Evolutionary conservation across 2,888 invertebrate genomes (phyloP).

Genomic region (Heteropelma amictum): DNA sequence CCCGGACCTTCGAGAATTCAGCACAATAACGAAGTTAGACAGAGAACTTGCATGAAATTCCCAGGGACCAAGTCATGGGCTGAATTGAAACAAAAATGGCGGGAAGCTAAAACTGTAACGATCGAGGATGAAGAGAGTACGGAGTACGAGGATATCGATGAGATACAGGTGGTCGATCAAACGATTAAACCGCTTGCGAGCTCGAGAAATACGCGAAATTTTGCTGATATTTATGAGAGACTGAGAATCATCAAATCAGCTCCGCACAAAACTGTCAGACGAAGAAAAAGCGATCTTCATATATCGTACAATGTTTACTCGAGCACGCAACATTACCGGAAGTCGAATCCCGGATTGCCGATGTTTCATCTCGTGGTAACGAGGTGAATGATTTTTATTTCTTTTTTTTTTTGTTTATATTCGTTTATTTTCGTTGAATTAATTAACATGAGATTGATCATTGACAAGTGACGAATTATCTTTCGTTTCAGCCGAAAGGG

Average conservation of each 20-base stretch:
- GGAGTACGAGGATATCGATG: conserved; percentile 60
- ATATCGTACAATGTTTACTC: conserved; percentile 74
- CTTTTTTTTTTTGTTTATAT: background rate
- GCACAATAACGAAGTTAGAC: conserved; percentile 27
- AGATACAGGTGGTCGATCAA: conserved; percentile 70
- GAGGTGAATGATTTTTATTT: conserved; percentile 62
- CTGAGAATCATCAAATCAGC: conserved; percentile 73
- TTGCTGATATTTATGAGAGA: conserved; percentile 69
- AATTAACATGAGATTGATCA: no score
- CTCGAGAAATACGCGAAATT: conserved; percentile 62
- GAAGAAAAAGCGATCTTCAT: conserved; percentile 66
- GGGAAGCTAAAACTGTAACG: conserved; percentile 73
- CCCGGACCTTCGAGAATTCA: background rate
- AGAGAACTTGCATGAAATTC: conserved; percentile 65
- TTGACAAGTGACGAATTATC: no score
- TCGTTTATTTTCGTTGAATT: background rate
- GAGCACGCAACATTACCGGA: conserved; percentile 66
- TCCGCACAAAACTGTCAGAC: conserved; percentile 66
- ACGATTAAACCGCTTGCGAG: conserved; percentile 67
- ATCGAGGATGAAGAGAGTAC: conserved; percentile 73
- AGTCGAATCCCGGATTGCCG: conserved; percentile 71
- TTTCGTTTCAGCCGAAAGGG: conserved; percentile 67
- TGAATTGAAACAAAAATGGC: conserved; percentile 72
- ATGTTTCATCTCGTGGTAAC: conserved; percentile 70
- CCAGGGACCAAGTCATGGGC: conserved; percentile 69